Evolutionary conservation across 2,888 invertebrate genomes (phyloP).

Genomic region (Dryococelus australis): DNA sequence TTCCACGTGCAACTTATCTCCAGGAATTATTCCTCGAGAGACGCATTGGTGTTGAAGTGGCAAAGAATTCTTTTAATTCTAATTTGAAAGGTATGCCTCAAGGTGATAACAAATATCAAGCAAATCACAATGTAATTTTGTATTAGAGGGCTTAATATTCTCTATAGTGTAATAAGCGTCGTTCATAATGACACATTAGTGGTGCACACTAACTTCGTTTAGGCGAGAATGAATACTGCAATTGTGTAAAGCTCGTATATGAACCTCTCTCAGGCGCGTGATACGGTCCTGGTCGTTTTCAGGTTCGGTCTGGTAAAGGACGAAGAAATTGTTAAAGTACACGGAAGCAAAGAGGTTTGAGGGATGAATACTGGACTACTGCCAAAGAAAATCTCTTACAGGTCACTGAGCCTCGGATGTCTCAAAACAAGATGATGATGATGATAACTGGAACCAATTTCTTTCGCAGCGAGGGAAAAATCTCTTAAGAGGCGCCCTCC

Average conservation of each 20-base stretch:
- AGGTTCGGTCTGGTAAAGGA: neutral
- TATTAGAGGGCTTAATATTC: too few species aligned
- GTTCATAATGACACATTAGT: too few species aligned
- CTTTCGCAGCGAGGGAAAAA: constrained; percentile 10
- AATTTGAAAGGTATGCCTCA: too few species aligned
- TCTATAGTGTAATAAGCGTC: too few species aligned
- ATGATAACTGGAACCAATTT: constrained; percentile 1
- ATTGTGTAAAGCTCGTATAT: neutral
- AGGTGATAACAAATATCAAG: too few species aligned
- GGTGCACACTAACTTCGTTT: neutral
- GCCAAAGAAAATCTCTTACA: constrained; percentile 16
- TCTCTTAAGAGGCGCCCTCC: neutral
- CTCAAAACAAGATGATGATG: constrained; percentile 9
- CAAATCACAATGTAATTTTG: too few species aligned
- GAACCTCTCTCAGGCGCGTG: too few species aligned
- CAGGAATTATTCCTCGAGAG: too few species aligned
- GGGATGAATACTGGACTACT: neutral
- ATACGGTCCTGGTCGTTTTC: neutral
- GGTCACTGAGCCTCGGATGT: constrained; percentile 1
- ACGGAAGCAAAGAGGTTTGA: neutral
- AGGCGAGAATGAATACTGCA: neutral
- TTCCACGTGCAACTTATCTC: too few species aligned
- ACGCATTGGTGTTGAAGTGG: too few species aligned
- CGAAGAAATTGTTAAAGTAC: constrained; percentile 2
- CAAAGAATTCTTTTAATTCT: too few species aligned